Evolutionary conservation across 2,113 vertebrate genomes (phyloP).

Genomic region (Anhinga rufa): DNA sequence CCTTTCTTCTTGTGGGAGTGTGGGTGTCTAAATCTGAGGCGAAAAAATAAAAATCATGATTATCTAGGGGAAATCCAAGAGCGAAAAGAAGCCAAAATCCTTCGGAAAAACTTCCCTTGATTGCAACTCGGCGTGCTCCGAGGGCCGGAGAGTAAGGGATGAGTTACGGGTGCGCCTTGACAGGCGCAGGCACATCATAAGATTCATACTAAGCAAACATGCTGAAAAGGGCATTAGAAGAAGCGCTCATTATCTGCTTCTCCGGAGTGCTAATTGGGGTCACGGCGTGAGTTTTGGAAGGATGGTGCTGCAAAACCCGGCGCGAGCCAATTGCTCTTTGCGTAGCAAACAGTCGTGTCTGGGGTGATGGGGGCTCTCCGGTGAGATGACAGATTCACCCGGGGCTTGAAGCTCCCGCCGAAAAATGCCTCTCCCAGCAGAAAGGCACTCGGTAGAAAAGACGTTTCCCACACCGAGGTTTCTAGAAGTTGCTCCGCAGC

Average conservation of each 20-base stretch:
- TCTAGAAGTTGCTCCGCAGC: background rate
- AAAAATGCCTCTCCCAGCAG: background rate
- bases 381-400: background rate
- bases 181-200: background rate
- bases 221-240: background rate
- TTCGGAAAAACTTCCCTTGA: background rate
- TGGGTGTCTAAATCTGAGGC: background rate
- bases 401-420: background rate
- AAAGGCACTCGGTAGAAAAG: background rate
- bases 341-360: accelerated
- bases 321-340: accelerated
- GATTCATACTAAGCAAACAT: background rate
- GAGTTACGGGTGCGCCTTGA: background rate
- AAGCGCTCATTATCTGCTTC: background rate
- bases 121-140: background rate
- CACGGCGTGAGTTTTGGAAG: background rate
- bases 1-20: background rate
- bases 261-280: background rate
- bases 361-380: accelerated
- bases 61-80: background rate
- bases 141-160: background rate
- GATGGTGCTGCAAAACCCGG: background rate
- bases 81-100: background rate
- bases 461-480: accelerated
- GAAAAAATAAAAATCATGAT: background rate